Evolutionary conservation across 2,113 vertebrate species (phyloP).

Genomic region (Hippocampus comes): DNA sequence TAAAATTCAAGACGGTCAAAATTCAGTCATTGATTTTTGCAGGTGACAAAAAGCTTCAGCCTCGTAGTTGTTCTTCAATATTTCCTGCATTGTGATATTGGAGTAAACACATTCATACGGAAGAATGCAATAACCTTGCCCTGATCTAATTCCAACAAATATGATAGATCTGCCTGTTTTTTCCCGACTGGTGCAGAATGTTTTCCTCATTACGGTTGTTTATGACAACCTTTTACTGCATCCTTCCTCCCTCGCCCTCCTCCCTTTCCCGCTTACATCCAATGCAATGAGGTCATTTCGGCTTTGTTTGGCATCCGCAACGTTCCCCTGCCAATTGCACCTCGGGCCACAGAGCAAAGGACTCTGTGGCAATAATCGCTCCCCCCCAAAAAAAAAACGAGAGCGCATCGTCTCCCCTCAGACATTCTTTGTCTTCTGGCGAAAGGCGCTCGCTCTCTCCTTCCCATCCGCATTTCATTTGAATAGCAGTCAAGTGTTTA

Average conservation of each 20-base stretch:
- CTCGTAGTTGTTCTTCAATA: background rate
- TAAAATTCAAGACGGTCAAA: background rate
- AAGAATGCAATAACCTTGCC: background rate
- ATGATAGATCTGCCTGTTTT: background rate
- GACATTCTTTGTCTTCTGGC: constrained; percentile 42
- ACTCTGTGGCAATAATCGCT: constrained; percentile 36
- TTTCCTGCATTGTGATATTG: background rate
- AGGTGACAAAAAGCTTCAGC: background rate
- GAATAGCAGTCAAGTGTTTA: constrained; percentile 63
- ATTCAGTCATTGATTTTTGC: background rate
- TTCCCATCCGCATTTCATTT: constrained; percentile 59
- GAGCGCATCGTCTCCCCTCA: constrained; percentile 38
- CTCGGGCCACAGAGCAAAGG: constrained; percentile 18
- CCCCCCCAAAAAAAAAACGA: constrained; percentile 13
- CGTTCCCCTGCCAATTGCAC: constrained; percentile 10
- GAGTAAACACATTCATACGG: background rate
- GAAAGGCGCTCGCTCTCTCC: constrained; percentile 44
- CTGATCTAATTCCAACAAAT: background rate
- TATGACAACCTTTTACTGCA: constrained; percentile 17
- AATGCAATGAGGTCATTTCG: constrained; percentile 23
- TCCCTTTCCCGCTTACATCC: background rate
- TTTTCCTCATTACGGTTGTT: constrained; percentile 10
- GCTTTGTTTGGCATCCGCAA: constrained; percentile 9
- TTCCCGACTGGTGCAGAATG: background rate
- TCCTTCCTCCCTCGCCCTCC: constrained; percentile 5